phyloP scores from a whole-genome alignment of 2,797 vertebrate genomes.

The Taenioides sp. region DNA sequence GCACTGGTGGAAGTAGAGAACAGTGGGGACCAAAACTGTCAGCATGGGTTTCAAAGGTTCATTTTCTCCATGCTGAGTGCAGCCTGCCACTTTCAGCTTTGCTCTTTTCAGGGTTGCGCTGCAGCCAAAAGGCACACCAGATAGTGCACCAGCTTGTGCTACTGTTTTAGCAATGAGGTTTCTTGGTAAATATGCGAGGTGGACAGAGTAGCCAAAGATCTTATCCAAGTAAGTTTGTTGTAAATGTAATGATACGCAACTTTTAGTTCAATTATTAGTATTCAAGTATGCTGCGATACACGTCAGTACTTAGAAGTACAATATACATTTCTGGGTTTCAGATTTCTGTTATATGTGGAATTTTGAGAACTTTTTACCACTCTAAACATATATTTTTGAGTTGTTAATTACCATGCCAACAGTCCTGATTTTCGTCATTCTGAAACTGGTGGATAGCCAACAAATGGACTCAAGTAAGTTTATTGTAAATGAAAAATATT shows the following conservation, averaged over 20 bases:
- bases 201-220: neutral
- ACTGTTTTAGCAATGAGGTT: constrained; percentile 24
- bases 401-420: too few relatives aligned
- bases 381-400: too few relatives aligned
- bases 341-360: too few relatives aligned
- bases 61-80: constrained; percentile 75
- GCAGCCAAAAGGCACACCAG: constrained; percentile 45
- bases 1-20: constrained; percentile 64
- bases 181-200: neutral
- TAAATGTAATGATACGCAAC: neutral
- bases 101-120: neutral
- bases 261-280: too few relatives aligned
- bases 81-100: constrained; percentile 60
- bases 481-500: neutral
- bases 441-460: too few relatives aligned
- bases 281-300: too few relatives aligned
- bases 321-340: too few relatives aligned
- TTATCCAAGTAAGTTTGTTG: neutral
- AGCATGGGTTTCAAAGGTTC: constrained; percentile 71
- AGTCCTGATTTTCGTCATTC: too few relatives aligned
- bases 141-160: constrained; percentile 26
- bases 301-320: too few relatives aligned
- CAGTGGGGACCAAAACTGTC: constrained; percentile 73
- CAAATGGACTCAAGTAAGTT: neutral
- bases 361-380: too few relatives aligned